A percentile compares a stretch with the other conserved stretches of the same genome.
Conservation (phyloP, 2,113 vertebrate genomes). For the Candoia aspera region DNA sequence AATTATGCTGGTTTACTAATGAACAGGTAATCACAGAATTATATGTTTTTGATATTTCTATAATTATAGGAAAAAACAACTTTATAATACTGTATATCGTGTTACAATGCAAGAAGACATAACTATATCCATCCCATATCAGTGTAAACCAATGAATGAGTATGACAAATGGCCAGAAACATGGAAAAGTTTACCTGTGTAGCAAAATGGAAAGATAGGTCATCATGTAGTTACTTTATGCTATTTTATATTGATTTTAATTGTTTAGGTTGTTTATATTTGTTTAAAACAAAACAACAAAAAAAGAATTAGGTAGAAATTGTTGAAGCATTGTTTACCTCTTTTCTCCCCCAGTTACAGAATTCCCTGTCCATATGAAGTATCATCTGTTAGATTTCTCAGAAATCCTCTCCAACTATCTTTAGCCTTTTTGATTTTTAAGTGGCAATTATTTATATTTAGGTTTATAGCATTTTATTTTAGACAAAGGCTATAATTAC, state of each 20-base stretch:
- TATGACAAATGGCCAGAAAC: not conserved
- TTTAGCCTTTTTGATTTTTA: not conserved
- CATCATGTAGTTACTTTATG: too few species aligned
- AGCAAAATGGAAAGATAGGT: too few species aligned
- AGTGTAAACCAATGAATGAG: not conserved
- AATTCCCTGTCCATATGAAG: not conserved
- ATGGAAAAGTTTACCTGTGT: too few species aligned
- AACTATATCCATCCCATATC: constrained; percentile 5
- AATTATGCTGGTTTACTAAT: constrained; percentile 14
- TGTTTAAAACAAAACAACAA: not conserved
- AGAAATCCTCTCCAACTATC: not conserved
- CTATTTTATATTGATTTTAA: constrained; percentile 3
- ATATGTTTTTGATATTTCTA: constrained; percentile 1
- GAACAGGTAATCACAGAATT: constrained; percentile 6
- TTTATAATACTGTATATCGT: not conserved
- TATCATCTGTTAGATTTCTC: not conserved
- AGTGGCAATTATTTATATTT: not conserved
- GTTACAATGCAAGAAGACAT: not conserved
- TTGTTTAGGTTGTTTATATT: not conserved
- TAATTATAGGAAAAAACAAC: not conserved
- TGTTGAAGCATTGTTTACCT: not conserved
- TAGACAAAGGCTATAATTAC: too few species aligned
- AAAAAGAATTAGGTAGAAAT: not conserved
- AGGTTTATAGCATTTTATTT: too few species aligned
- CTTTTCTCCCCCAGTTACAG: not conserved